Conservation (phyloP, 2,797 vertebrate genomes). For the Poeciliopsis turneri region DNA sequence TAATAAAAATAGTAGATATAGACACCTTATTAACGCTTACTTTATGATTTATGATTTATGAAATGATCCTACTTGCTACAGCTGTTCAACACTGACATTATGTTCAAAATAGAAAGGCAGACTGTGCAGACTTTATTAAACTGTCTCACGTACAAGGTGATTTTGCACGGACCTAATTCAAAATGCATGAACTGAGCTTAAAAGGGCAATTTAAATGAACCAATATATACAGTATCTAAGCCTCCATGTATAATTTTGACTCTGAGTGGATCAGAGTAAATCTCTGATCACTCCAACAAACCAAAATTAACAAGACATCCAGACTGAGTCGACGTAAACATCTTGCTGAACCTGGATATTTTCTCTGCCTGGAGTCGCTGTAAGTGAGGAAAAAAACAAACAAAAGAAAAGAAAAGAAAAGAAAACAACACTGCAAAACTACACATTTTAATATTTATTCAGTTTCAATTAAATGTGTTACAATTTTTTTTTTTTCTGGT, state of each 20-base stretch:
- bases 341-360: not conserved
- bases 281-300: not conserved
- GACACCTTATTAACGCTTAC: not conserved
- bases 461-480: slow-evolving; percentile 89
- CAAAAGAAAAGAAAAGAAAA: too few species aligned
- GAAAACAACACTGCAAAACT: slow-evolving; percentile 36
- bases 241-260: not conserved
- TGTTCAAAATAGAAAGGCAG: not conserved
- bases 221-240: not conserved
- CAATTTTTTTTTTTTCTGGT: slow-evolving; percentile 78
- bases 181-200: not conserved
- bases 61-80: not conserved
- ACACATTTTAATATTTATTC: slow-evolving; percentile 83
- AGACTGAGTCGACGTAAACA: not conserved
- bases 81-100: not conserved
- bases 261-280: not conserved
- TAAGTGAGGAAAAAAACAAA: not conserved
- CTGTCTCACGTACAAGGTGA: not conserved
- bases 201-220: not conserved
- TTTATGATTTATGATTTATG: not conserved
- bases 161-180: not conserved
- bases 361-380: not conserved
- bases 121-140: not conserved
- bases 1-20: not conserved
- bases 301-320: not conserved